Base-by-base conservation (phyloP, 2,113 vertebrate genomes). In the Turdus rufiventris region DNA sequence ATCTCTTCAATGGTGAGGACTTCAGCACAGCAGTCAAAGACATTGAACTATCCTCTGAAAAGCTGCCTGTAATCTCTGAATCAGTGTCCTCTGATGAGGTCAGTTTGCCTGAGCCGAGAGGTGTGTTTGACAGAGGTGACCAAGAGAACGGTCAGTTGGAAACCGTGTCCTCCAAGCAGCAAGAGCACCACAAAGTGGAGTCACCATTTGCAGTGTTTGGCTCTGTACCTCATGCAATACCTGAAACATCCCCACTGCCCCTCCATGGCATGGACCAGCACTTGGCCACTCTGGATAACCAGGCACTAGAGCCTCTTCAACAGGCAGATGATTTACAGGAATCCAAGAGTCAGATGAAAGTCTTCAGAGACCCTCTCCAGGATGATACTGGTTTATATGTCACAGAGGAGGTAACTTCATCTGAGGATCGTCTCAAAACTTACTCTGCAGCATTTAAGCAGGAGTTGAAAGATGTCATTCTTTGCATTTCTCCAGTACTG, bases 391-490 rank as follows among this genome's bases (percentile, higher is more conserved):
- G 98, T 28, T 94, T 99, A 89, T 99, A 99, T 48, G 97, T 99
- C 56, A 97, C 98, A 0, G 99, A 99, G 97, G 98, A 99, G 76
- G 98, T 99, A 70, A 96, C 98, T 7, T 99, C 99, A 2, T 98
- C 98, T 7, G 99, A 99, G 57, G 99, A 99, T 97, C 97, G 98
- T 18, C 98, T 99, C 12, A 99, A 99, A 95, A 98, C 98, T 53
- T 98, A 99, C 45, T 98, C 99, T 18, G 95, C 97, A 43, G 97
- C 98, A 31, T 99, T 99, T 97, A 99, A 99, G 61, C 99, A 99
- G 94, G 99, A 99, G 91, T 90, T 99, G 36, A 99, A 99, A 96
- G 99, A 99, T 72, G 98, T 99, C 68, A 99, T 99, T 95, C 98
- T 99, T 31, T 99, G 98, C 78, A 99, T 99, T 89, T 99, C 99